Conservation (phyloP, 37 sponge, comb jelly and placozoan genomes). For the Beroe ovata region DNA sequence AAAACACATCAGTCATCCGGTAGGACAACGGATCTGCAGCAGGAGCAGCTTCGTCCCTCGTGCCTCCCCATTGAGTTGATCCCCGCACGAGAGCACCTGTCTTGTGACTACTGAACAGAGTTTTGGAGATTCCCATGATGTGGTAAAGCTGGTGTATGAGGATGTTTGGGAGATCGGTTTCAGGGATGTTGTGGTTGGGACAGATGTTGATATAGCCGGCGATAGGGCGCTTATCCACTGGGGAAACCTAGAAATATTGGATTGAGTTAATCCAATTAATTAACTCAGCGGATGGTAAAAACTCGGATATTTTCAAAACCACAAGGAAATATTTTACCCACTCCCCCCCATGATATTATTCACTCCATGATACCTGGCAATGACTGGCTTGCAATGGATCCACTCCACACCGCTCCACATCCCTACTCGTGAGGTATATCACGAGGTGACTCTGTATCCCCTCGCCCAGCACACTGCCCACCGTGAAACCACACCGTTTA, state of each 20-base stretch:
- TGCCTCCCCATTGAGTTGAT: neutral
- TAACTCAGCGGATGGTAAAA: too few relatives aligned
- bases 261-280: too few relatives aligned
- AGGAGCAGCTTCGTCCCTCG: neutral
- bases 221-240: neutral
- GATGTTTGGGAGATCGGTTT: neutral
- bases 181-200: neutral
- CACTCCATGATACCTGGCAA: slow-evolving; percentile 38
- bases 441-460: slow-evolving; percentile 39
- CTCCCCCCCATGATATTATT: too few relatives aligned
- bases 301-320: too few relatives aligned
- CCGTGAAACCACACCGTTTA: slow-evolving; percentile 16
- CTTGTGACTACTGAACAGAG: neutral
- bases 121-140: slow-evolving; percentile 11
- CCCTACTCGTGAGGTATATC: neutral
- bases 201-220: slow-evolving; percentile 37
- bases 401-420: neutral
- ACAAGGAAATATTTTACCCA: too few relatives aligned
- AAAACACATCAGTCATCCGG: neutral
- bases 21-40: too few relatives aligned
- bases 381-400: neutral
- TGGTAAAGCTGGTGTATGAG: slow-evolving; percentile 14
- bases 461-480: neutral
- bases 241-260: slow-evolving; percentile 5
- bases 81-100: neutral